Evolutionary conservation across 2,888 invertebrate genomes (phyloP), one percentile per base, ranked within the genome.

Genomic region (Lochmaea crataegi): DNA sequence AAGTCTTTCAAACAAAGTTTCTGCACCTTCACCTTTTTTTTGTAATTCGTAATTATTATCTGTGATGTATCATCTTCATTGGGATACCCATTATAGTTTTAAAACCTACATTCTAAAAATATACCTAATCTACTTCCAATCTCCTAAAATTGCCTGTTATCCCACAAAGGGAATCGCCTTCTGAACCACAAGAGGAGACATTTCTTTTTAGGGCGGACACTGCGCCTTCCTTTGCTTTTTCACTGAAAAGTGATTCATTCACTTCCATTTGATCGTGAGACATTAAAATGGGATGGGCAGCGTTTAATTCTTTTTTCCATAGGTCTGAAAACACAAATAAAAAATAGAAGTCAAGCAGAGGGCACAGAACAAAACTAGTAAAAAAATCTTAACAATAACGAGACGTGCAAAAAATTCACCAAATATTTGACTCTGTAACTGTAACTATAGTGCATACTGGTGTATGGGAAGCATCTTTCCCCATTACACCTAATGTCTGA

Each of bases 121-220:
- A 51, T 16, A 58, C 26, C 32, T 65, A 94, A 86, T 94, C 94
- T 48, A 94, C 93, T 88, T 94, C 93, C 67, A 94, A 89, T 86
- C 94, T 94, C 77, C 94, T 89, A 84, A 94, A 94, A 82, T 93
- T 94, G 67, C 94, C 94, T 4, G 91, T 92, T 42, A 94, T 89
- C 2, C 93, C 93, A 78, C 91, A 89, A 84, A 91, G 88, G 41
- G 92, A 90, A 83, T 93, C 93, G 7, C 90, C 90, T 26, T 92
- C 91, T 1, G 90, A 88, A 60, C 91, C 90, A 68, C 92, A 91
- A 81, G 90, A 87, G 75, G 87, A 86, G 1, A 73, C 76, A 16
- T 89, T 89, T 38, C 90, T 85, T 75, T 91, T 90, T 64, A 94
- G 85, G 0, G 94, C 94, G 0, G 93, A 93, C 3, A 94, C 90